Evolutionary conservation across 2,888 invertebrate species (phyloP), one percentile per base, ranked within the genome.

Genomic region (Stegana nigrithorax): DNA sequence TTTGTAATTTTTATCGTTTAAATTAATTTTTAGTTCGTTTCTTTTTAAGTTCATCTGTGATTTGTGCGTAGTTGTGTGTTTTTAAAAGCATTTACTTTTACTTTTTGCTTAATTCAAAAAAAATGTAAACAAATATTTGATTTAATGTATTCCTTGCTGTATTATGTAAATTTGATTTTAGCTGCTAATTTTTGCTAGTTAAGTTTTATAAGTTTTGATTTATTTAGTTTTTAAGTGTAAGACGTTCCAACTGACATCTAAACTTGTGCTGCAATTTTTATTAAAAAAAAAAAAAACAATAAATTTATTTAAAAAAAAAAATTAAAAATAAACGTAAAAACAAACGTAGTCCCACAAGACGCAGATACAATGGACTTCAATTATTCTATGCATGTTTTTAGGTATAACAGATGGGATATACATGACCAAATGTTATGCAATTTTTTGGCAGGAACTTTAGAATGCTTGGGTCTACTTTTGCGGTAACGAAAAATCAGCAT

Each of bases 21-120:
- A n/a, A n/a, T 61, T 62, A 51, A 47, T 32, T 60, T 65, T 68
- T 64, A 64, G 4, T 36, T 3, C 63, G 56, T 60, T 72, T 69
- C 64, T 72, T 69, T 76, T 78, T 78, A 80, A 80, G 80, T 80
- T 77, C 77, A 78, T 79, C 76, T 77, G 76, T 77, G 76, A 77
- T 77, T 80, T 62, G 71, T 65, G 67, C 69, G 74, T 80, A 69
- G 21, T 45, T 42, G 25, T 55, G 29, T 68, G 69, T 65, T 72
- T 67, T 73, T 72, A 62, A 68, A 68, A 63, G 75, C n/a, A n/a
- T 72, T 68, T 57, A 23, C n/a, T 4, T 47, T 47, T 23, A 47
- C n/a, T 23, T 47, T 45, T 45, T 45, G 6, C 10, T 45, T 25
- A 21, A n/a, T 23, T 23, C 36, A 36, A 25, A 39, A 42, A 36